Evolutionary conservation across 2,888 invertebrate genomes (phyloP).

Genomic region (Argyresthia goedartella): DNA sequence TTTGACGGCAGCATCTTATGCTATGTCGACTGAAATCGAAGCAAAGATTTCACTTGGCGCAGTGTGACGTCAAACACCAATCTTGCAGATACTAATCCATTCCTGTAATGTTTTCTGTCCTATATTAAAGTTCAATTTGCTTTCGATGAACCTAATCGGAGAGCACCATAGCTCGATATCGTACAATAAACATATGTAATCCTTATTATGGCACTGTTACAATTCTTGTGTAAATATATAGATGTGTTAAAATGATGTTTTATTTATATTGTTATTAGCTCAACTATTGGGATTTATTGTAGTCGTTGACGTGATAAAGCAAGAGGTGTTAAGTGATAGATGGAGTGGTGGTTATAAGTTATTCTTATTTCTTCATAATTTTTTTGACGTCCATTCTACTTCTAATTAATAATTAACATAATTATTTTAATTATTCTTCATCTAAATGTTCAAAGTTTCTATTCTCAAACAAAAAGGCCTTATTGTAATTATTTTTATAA

Average conservation of each 20-base stretch:
- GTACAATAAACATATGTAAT: slow-evolving; percentile 35
- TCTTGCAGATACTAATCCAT: slow-evolving; percentile 33
- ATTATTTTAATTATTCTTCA: no score
- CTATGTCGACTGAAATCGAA: slow-evolving; percentile 51
- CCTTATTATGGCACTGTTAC: slow-evolving; percentile 63
- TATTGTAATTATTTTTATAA: no score
- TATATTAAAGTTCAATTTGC: slow-evolving; percentile 46
- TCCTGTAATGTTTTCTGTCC: slow-evolving; percentile 32
- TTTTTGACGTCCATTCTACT: no score
- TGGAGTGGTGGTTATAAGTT: no score
- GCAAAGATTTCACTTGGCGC: slow-evolving; percentile 52
- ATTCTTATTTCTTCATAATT: no score
- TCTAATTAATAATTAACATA: no score
- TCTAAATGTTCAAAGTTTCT: no score
- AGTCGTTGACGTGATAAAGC: no score
- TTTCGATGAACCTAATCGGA: slow-evolving; percentile 35
- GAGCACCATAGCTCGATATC: slow-evolving; percentile 42
- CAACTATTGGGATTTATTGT: neutral
- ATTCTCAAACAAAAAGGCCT: no score
- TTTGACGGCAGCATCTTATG: slow-evolving; percentile 58
- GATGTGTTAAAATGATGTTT: slow-evolving; percentile 63
- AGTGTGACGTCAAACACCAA: slow-evolving; percentile 42
- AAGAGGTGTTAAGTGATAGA: no score
- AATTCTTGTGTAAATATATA: slow-evolving; percentile 69
- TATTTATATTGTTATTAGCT: slow-evolving; percentile 21